phyloP scores from a whole-genome alignment of 2,888 invertebrate species.

The Fabriciana adippe region DNA sequence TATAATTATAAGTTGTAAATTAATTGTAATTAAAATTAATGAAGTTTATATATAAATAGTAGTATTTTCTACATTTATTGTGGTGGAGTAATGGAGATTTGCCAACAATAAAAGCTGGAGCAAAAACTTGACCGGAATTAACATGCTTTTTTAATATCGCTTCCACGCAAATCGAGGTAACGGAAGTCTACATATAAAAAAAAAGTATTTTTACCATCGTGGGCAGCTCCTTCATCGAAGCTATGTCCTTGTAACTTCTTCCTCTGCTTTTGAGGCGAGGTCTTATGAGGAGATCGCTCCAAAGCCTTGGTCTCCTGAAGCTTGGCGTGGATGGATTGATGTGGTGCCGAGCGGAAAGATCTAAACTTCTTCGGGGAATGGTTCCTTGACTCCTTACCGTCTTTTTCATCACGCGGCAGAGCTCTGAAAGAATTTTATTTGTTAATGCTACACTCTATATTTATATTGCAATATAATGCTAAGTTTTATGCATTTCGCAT shows the following conservation, averaged over 20 bases:
- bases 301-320: slow-evolving; percentile 84
- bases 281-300: slow-evolving; percentile 83
- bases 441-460: not conserved
- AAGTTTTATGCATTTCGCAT: slow-evolving; percentile 6
- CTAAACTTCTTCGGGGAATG: slow-evolving; percentile 86
- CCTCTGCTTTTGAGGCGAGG: slow-evolving; percentile 82
- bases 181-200: too few species aligned
- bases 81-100: too few species aligned
- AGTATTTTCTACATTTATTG: too few species aligned
- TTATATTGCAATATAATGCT: not conserved
- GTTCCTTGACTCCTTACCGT: slow-evolving; percentile 91
- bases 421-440: slow-evolving; percentile 76
- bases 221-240: slow-evolving; percentile 75
- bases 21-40: too few species aligned
- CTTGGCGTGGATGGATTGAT: slow-evolving; percentile 81
- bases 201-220: slow-evolving; percentile 63
- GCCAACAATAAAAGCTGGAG: too few species aligned
- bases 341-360: slow-evolving; percentile 82
- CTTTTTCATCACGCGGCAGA: slow-evolving; percentile 92
- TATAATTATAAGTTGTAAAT: too few species aligned
- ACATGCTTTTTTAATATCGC: not conserved
- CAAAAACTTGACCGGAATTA: too few species aligned
- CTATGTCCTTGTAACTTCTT: slow-evolving; percentile 78
- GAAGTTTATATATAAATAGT: too few species aligned
- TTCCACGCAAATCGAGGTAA: not conserved